Conservation (phyloP, 2,888 invertebrate species). For the Drosophila nr. fundita region DNA sequence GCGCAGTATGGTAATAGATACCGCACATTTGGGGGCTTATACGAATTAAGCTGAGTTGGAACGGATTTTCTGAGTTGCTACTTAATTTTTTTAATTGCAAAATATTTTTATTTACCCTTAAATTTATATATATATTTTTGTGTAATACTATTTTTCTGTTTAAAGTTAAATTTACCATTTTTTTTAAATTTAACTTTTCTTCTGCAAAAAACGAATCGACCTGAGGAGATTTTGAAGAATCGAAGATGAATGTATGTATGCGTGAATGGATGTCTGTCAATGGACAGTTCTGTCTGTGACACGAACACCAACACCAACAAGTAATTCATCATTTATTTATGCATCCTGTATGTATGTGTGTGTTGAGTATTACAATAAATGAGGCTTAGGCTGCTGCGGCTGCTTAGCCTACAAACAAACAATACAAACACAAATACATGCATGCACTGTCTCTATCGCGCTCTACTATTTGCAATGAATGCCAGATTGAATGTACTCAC, state of each 20-base stretch:
- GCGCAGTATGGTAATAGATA: neutral
- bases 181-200: neutral
- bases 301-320: neutral
- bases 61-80: neutral
- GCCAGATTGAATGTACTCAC: neutral
- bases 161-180: neutral
- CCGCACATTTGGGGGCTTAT: neutral
- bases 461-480: constrained; percentile 51
- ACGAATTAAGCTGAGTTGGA: neutral
- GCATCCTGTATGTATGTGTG: neutral
- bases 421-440: neutral
- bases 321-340: constrained; percentile 28
- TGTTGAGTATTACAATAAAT: neutral
- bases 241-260: neutral
- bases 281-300: neutral
- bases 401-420: constrained; percentile 6
- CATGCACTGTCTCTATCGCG: constrained; percentile 25
- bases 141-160: neutral
- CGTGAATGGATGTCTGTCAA: neutral
- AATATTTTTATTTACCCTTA: neutral
- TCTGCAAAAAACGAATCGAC: neutral
- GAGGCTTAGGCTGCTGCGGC: neutral
- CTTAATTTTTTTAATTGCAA: neutral
- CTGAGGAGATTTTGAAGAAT: neutral
- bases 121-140: neutral